These are phyloP conservation scores for Eupithecia insigniata DNA, from an alignment of 2,888 invertebrate genomes.

Conservation along the genomic window DNA sequence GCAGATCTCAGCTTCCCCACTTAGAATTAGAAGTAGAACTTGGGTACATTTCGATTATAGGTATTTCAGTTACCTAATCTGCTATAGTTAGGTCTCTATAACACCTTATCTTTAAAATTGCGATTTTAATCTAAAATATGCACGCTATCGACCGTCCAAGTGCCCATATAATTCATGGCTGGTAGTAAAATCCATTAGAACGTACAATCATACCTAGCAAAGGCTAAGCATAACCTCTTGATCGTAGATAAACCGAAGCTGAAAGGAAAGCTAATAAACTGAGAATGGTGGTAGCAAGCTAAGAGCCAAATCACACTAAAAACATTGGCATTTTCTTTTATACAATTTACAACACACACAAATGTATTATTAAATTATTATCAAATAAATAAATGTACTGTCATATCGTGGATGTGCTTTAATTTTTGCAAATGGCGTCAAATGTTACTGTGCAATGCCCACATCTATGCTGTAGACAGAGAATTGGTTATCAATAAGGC, in stretches of 20 bases:
- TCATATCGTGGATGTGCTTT: too few relatives aligned
- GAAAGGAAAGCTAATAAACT: constrained; percentile 7
- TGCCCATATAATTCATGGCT: background rate
- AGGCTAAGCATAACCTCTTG: constrained; percentile 1
- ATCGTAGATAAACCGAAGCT: background rate
- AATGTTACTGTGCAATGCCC: too few relatives aligned
- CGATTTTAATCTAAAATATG: background rate
- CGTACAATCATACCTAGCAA: constrained; percentile 1
- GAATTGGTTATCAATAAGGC: too few relatives aligned
- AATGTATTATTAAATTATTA: too few relatives aligned
- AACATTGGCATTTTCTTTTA: background rate
- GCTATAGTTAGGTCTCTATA: background rate
- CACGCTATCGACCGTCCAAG: constrained; percentile 3
- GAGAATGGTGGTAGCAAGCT: background rate
- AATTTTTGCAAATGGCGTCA: too few relatives aligned
- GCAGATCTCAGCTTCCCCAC: too few relatives aligned
- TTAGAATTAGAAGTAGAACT: too few relatives aligned
- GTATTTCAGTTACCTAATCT: too few relatives aligned
- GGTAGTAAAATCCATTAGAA: constrained; percentile 7
- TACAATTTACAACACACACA: too few relatives aligned
- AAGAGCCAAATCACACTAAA: background rate
- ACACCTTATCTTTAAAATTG: background rate
- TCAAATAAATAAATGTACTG: too few relatives aligned
- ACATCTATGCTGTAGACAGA: too few relatives aligned
- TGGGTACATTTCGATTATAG: background rate